These are phyloP conservation scores for Spodoptera littoralis DNA, from an alignment of 2,888 invertebrate species.

Conservation along the genomic window DNA sequence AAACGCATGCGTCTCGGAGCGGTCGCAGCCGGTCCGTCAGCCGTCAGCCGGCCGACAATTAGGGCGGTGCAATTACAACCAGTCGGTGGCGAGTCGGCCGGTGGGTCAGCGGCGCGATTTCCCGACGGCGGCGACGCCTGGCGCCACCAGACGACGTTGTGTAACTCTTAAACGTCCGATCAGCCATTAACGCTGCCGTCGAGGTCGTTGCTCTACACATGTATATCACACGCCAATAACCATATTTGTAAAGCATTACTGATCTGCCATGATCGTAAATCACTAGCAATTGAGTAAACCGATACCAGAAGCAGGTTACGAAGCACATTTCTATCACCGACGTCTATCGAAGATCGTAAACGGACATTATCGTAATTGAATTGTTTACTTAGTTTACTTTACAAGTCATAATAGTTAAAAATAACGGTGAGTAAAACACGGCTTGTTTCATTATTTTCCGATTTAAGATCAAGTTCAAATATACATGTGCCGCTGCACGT, in stretches of 20 bases:
- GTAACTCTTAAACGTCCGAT: slow-evolving; percentile 81
- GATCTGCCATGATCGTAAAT: slow-evolving; percentile 39
- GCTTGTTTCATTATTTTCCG: too few relatives aligned
- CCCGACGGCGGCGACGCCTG: slow-evolving; percentile 80
- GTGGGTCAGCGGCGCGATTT: slow-evolving; percentile 86
- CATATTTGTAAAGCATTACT: slow-evolving; percentile 57
- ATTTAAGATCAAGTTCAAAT: too few relatives aligned
- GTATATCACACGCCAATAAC: slow-evolving; percentile 62
- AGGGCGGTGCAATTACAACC: slow-evolving; percentile 85
- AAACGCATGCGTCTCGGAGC: slow-evolving; percentile 72
- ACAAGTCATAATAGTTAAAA: too few relatives aligned
- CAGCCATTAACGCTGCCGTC: slow-evolving; percentile 74
- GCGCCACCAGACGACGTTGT: slow-evolving; percentile 82
- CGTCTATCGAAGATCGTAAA: too few relatives aligned
- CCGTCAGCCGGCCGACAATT: slow-evolving; percentile 78
- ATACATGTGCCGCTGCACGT: too few relatives aligned
- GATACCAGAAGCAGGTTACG: slow-evolving; percentile 3
- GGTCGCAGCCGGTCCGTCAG: slow-evolving; percentile 71
- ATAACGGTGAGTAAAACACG: too few relatives aligned
- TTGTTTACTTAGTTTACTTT: too few relatives aligned
- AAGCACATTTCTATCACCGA: neutral
- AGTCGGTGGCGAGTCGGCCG: slow-evolving; percentile 79
- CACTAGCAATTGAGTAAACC: slow-evolving; percentile 20
- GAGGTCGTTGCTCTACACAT: slow-evolving; percentile 84
- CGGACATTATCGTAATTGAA: too few relatives aligned